Base-by-base conservation (phyloP, 2,888 invertebrate genomes). In the Ectemnius cavifrons region DNA sequence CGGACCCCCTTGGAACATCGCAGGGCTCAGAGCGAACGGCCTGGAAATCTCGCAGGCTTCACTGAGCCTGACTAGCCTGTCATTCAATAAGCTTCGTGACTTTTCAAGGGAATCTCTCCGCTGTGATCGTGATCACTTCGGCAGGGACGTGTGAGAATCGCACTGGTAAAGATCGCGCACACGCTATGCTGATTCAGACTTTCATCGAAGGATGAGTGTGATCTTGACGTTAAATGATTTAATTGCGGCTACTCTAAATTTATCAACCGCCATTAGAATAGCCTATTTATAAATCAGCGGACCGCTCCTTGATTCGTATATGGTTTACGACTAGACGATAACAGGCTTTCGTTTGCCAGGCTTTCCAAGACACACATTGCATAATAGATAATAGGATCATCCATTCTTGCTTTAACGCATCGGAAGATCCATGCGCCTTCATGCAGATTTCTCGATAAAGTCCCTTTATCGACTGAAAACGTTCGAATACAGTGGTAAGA, bases 101-200 rank as follows among this genome's bases (percentile, higher is more conserved):
- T 71, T 56, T 71, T 27, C 70, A 45, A 13, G 47, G 37, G 37
- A 37, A 37, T 37, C 37, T 37, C 37, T 11, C 14, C 52, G 16
- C 52, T 2, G n/a, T 57, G 63, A 71, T 78, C 78, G 71, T 71
- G 78, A 81, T 80, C 76, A 71, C 68, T 67, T 67, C 71, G 37
- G 20, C 13, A 16, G 60, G 63, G 78, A 70, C 71, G 78, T 65
- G 81, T 68, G 81, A 81, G 78, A 81, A 78, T 76, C 75, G 11
- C 37, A 37, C 37, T 37, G 37, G 3, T 37, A 37, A 37, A 37
- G 37, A 37, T 37, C 37, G 37, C 37, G 37, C 37, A 6, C 37
- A 13, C 5, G 52, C 14, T 52, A n/a, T 6, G n/a, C 5, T 11
- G 16, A 16, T 16, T 52, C 16, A 52, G 4, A 5, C n/a, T 6